These are phyloP conservation scores for Lepidurus packardi DNA, from an alignment of 1,140 invertebrate genomes.

Conservation along the genomic window DNA sequence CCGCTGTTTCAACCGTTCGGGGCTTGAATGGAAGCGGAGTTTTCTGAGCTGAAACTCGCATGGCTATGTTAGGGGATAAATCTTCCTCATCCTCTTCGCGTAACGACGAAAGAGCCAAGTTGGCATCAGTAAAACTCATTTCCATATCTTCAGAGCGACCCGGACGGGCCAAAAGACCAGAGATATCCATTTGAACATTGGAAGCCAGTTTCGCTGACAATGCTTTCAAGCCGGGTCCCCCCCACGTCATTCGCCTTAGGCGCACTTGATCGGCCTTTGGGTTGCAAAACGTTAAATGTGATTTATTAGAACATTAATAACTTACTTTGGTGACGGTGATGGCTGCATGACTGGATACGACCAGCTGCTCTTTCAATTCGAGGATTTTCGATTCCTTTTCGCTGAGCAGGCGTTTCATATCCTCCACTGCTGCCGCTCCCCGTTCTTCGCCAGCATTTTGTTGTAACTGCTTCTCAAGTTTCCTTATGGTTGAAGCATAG, in stretches of 20 bases:
- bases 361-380: conserved; percentile 31
- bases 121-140: background rate
- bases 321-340: background rate
- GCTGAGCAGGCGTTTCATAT: conserved; percentile 24
- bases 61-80: background rate
- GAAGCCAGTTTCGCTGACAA: background rate
- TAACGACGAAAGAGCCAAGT: background rate
- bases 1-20: background rate
- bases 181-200: background rate
- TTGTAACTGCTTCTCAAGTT: conserved; percentile 47
- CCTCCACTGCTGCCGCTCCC: conserved; percentile 8
- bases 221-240: background rate
- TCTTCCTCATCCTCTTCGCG: background rate
- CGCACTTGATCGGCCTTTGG: background rate
- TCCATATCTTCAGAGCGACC: background rate
- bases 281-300: too few species aligned
- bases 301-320: background rate
- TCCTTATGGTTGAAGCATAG: conserved; percentile 48
- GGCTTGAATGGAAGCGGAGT: background rate
- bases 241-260: background rate
- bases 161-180: background rate
- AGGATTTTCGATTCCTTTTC: conserved; percentile 32
- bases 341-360: conserved; percentile 28
- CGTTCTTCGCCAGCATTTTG: conserved; percentile 36
- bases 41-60: background rate